Base-by-base conservation (phyloP, 2,888 invertebrate genomes). In the Alcis repandata region DNA sequence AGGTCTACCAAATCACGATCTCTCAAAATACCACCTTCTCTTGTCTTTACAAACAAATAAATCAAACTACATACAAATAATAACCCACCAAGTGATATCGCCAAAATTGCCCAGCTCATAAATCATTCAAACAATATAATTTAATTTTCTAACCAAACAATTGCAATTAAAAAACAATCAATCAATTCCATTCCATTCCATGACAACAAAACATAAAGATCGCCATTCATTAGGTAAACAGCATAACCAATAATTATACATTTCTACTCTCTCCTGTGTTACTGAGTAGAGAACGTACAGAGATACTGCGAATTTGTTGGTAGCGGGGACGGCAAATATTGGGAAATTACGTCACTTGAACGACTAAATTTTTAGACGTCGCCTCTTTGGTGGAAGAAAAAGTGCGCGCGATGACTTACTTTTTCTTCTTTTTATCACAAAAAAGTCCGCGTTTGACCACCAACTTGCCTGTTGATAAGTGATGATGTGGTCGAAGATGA, bases 231-330 rank as follows among this genome's bases (percentile, higher is more conserved):
- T 80, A 82, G 62, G 65, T 71, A 79, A 78, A 77, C 77, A 72
- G 63, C 71, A 72, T 70, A 67, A 69, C 73, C 76, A 81, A 84
- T 79, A 82, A 85, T 86, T 83, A 86, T 76, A 76, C 79, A 77
- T 78, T 65, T 72, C 57, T 61, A 66, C 57, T 65, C 63, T 62
- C 60, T 51, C 77, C 45, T 45, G 0, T 32, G 11, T 7, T 41
- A 7, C 9, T 1, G 36, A 38, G 19, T 10, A 36, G 20, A 8
- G 19, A 51, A 51, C 36, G 22, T 13, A 20, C 51, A 51, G 51
- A 51, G 51, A 20, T 20, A n/a, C 1, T 43, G 20, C 13, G 7
- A 27, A n/a, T n/a, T n/a, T n/a, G n/a, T n/a, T n/a, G n/a, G n/a
- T 27, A 6, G 27, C 27, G 27, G 6, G 27, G 6, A n/a, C n/a